Conservation (phyloP, 1,140 invertebrate genomes). For the Temnothorax longispinosus region DNA sequence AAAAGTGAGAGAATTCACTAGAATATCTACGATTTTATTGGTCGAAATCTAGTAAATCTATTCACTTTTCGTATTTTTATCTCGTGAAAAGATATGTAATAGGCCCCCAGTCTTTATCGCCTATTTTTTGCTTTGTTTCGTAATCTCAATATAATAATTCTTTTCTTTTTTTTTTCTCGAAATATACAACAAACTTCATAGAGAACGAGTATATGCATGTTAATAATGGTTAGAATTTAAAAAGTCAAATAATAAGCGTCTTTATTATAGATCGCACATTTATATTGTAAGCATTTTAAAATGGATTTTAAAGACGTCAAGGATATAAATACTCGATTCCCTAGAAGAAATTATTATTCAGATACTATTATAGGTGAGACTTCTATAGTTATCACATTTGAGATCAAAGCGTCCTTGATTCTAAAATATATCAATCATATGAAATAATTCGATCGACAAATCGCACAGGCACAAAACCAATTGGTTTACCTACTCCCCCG, state of each 20-base stretch:
- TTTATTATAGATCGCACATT: not conserved
- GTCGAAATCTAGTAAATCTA: too few relatives aligned
- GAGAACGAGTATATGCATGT: not conserved
- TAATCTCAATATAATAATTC: too few relatives aligned
- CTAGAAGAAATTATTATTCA: slow-evolving; percentile 73
- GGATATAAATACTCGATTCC: not conserved
- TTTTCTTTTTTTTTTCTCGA: too few relatives aligned
- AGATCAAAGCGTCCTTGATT: not conserved
- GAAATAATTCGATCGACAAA: not conserved
- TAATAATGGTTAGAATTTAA: not conserved
- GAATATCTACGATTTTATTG: too few relatives aligned
- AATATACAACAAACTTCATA: not conserved
- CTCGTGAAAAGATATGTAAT: too few relatives aligned
- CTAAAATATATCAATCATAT: not conserved
- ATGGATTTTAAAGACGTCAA: slow-evolving; percentile 55
- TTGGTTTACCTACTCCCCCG: slow-evolving; percentile 17
- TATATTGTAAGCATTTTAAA: not conserved
- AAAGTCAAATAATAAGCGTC: not conserved
- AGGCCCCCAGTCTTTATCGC: too few relatives aligned
- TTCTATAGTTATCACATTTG: not conserved
- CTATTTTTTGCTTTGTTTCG: too few relatives aligned
- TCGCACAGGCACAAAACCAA: slow-evolving; percentile 6
- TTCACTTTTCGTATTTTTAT: too few relatives aligned
- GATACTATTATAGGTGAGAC: slow-evolving; percentile 67
- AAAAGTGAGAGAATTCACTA: too few relatives aligned